Conservation (phyloP, 2,113 vertebrate genomes). For the Rana temporaria region DNA sequence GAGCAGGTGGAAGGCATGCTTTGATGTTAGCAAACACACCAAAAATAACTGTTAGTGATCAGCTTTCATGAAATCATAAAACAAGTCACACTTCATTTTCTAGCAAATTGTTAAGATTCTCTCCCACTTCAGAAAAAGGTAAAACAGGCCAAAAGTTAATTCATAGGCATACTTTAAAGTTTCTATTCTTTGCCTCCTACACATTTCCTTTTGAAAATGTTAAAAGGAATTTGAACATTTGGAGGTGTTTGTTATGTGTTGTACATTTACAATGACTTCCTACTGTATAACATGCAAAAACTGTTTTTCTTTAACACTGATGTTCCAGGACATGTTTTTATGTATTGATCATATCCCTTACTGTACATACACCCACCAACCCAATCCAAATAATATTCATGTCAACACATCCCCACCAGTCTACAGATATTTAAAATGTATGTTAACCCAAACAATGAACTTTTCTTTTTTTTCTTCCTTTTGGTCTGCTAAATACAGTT, state of each 20-base stretch:
- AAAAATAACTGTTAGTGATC: no score
- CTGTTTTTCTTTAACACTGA: neutral
- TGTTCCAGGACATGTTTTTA: neutral
- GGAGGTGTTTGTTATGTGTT: neutral
- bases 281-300: neutral
- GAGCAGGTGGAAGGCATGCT: no score
- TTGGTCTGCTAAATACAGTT: no score
- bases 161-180: slow-evolving; percentile 3
- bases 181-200: slow-evolving; percentile 27
- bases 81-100: slow-evolving; percentile 1
- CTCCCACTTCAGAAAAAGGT: slow-evolving; percentile 8
- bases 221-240: slow-evolving; percentile 3
- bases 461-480: no score
- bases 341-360: no score
- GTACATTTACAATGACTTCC: neutral
- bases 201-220: slow-evolving; percentile 20
- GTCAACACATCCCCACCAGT: no score
- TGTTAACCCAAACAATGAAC: no score
- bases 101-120: slow-evolving; percentile 4
- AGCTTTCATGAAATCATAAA: neutral
- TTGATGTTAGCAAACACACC: no score
- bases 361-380: no score
- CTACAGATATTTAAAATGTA: no score
- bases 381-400: no score
- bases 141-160: slow-evolving; percentile 20